A percentile compares a stretch with the other conserved stretches of the same genome.
Conservation (phyloP, 2,113 vertebrate genomes). For the Mus spicilegus region DNA sequence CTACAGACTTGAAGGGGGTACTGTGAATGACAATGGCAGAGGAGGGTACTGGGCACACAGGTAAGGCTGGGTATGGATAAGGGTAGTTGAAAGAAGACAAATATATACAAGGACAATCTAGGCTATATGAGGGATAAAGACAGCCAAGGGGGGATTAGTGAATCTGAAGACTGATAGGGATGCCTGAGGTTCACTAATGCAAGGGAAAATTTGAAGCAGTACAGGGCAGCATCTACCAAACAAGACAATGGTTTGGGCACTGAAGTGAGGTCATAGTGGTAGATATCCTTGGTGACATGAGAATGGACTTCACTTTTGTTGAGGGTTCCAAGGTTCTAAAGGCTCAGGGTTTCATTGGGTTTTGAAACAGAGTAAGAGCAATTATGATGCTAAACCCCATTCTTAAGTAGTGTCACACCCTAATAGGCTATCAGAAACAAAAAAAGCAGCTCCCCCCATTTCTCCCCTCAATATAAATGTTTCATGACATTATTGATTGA, state of each 20-base stretch:
- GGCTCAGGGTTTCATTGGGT: neutral
- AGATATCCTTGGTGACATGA: neutral
- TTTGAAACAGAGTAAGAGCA: neutral
- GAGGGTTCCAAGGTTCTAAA: neutral
- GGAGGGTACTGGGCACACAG: neutral
- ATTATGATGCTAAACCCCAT: neutral
- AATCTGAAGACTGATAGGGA: neutral
- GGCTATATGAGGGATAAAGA: accelerated
- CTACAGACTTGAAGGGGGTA: neutral
- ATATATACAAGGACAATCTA: neutral
- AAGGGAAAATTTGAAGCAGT: neutral
- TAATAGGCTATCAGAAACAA: neutral
- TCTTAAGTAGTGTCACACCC: neutral
- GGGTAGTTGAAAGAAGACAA: neutral
- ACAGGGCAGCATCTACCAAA: neutral
- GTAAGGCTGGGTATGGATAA: neutral
- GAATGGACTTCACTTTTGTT: neutral
- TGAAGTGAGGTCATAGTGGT: neutral
- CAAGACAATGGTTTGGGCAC: neutral
- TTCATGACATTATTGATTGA: neutral
- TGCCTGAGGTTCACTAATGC: neutral
- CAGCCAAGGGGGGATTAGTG: neutral
- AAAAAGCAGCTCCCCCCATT: neutral
- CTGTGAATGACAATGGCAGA: neutral
- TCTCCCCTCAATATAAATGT: slow-evolving; percentile 19